These are phyloP conservation scores for Cephus cinctus DNA, from an alignment of 1,140 invertebrate species.

Conservation along the genomic window DNA sequence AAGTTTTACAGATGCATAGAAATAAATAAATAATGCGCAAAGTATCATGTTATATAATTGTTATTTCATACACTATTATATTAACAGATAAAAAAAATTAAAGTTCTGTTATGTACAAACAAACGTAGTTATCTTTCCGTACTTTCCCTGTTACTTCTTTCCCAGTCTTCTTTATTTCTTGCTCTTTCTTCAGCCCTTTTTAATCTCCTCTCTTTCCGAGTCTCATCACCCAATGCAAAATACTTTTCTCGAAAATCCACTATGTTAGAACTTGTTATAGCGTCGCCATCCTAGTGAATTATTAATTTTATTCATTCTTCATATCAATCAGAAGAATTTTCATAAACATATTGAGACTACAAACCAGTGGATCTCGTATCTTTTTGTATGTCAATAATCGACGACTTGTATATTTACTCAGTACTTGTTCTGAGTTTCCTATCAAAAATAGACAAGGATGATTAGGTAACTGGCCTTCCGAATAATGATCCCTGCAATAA, in stretches of 20 bases:
- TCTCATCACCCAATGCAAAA: slow-evolving; percentile 64
- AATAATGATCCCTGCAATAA: slow-evolving; percentile 71
- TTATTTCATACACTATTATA: too few relatives aligned
- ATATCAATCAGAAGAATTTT: slow-evolving; percentile 9
- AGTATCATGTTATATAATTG: too few relatives aligned
- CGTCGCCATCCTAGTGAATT: slow-evolving; percentile 38
- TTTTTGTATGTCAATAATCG: slow-evolving; percentile 87
- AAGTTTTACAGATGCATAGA: too few relatives aligned
- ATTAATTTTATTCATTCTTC: slow-evolving; percentile 24
- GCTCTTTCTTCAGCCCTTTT: slow-evolving; percentile 40
- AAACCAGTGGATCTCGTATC: slow-evolving; percentile 58
- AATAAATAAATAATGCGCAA: too few relatives aligned
- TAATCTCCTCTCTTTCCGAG: slow-evolving; percentile 58
- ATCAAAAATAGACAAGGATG: slow-evolving; percentile 78
- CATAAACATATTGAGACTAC: slow-evolving; percentile 13
- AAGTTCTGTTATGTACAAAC: slow-evolving; percentile 12
- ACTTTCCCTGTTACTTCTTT: slow-evolving; percentile 22
- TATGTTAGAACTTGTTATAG: slow-evolving; percentile 37
- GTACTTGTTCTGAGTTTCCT: slow-evolving; percentile 83
- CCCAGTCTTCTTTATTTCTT: slow-evolving; percentile 43
- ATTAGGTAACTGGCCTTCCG: slow-evolving; percentile 69
- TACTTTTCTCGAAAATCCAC: slow-evolving; percentile 65
- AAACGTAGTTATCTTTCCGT: slow-evolving; percentile 26
- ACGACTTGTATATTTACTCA: slow-evolving; percentile 76
- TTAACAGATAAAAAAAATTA: slow-evolving; percentile 15